phyloP scores from a whole-genome alignment of 1,140 invertebrate genomes.

The Lepidotrigona ventralis region DNA sequence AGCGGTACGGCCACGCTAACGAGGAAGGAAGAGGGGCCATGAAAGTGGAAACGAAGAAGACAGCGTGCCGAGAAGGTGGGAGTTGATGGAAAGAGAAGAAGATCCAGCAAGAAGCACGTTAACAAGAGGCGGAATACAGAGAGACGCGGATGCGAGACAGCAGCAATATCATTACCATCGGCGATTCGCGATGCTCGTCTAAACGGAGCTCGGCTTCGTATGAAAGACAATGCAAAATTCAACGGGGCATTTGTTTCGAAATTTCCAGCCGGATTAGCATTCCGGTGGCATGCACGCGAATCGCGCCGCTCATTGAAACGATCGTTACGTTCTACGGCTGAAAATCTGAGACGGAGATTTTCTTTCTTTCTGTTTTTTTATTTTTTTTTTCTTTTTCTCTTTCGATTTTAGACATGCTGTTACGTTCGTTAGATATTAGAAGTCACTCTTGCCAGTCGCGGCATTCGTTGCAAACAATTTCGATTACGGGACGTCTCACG shows the following conservation, averaged over 20 bases:
- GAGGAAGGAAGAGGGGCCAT: neutral
- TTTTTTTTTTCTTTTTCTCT: too few relatives aligned
- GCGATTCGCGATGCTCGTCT: neutral
- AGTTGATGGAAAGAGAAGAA: neutral
- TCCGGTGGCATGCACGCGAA: neutral
- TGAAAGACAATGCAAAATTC: neutral
- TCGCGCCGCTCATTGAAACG: neutral
- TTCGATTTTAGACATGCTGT: too few relatives aligned
- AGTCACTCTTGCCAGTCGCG: neutral
- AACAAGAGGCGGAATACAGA: neutral
- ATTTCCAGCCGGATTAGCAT: neutral
- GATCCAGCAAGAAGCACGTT: constrained; percentile 23
- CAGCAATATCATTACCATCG: constrained; percentile 6
- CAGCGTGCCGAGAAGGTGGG: neutral
- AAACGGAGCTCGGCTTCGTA: neutral
- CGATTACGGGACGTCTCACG: neutral
- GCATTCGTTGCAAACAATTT: neutral
- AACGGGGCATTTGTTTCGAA: neutral
- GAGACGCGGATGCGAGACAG: neutral
- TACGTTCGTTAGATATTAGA: neutral
- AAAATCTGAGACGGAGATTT: neutral
- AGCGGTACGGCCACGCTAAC: neutral
- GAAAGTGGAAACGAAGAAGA: neutral
- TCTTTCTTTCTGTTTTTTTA: too few relatives aligned
- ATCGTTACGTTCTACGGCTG: neutral